These are phyloP conservation scores for Drosophila bipectinata DNA, from an alignment of 1,140 invertebrate species.

Conservation along the genomic window DNA sequence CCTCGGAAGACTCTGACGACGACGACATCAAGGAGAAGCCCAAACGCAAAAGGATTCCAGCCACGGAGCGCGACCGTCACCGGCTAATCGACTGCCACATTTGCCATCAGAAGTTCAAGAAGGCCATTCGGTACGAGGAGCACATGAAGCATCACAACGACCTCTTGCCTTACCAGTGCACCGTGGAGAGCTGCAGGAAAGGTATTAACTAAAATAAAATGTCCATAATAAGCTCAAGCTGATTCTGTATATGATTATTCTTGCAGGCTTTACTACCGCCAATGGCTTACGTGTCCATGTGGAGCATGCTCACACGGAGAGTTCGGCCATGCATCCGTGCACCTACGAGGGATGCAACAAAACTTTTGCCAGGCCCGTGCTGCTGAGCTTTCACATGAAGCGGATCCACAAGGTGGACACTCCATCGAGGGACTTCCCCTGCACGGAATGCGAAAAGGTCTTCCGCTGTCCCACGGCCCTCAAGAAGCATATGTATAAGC, in stretches of 20 bases:
- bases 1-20: constrained; percentile 40
- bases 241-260: no score
- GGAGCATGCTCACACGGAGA: constrained; percentile 74
- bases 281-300: constrained; percentile 73
- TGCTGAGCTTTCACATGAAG: constrained; percentile 79
- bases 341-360: constrained; percentile 72
- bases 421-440: constrained; percentile 62
- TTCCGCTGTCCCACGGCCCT: constrained; percentile 80
- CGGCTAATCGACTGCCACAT: constrained; percentile 76
- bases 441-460: constrained; percentile 77
- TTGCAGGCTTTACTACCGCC: constrained; percentile 68
- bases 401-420: constrained; percentile 71
- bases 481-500: constrained; percentile 85
- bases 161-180: constrained; percentile 75
- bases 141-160: constrained; percentile 82
- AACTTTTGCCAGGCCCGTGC: constrained; percentile 63
- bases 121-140: constrained; percentile 71
- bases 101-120: constrained; percentile 80
- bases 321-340: constrained; percentile 69
- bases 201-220: constrained; percentile 12
- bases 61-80: constrained; percentile 59
- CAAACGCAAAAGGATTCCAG: constrained; percentile 67
- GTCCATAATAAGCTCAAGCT: no score
- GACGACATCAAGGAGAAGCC: constrained; percentile 42
- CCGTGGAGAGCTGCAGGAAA: constrained; percentile 69